Percentiles rank a stretch among this genome's conserved stretches.
phyloP scores from a whole-genome alignment of 2,113 vertebrate genomes.

The Raja brachyura region DNA sequence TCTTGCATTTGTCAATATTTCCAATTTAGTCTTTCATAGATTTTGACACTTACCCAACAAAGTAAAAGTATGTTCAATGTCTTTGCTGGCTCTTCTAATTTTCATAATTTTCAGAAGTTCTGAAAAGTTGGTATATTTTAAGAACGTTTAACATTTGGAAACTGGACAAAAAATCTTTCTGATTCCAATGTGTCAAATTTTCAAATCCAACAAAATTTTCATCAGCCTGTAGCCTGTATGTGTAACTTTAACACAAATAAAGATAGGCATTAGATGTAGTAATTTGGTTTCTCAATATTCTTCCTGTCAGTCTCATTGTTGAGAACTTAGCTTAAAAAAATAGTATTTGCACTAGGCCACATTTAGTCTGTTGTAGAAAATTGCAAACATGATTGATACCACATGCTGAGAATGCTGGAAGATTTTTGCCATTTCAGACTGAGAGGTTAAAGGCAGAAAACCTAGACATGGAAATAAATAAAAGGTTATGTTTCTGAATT shows the following conservation, averaged over 20 bases:
- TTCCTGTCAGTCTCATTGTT: slow-evolving; percentile 28
- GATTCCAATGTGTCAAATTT: not conserved
- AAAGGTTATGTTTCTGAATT: slow-evolving; percentile 36
- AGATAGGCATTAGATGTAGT: not conserved
- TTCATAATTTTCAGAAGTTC: not conserved
- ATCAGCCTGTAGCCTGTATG: not conserved
- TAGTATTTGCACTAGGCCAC: slow-evolving; percentile 20
- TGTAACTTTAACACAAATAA: slow-evolving; percentile 24
- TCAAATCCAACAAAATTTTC: slow-evolving; percentile 2
- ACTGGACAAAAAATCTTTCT: not conserved
- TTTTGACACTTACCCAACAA: not conserved
- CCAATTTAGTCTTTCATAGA: not conserved
- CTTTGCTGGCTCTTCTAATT: not conserved
- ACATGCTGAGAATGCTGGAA: slow-evolving; percentile 20
- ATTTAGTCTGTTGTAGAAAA: slow-evolving; percentile 33
- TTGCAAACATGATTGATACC: slow-evolving; percentile 35
- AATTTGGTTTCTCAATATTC: slow-evolving; percentile 20
- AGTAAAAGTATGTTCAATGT: not conserved
- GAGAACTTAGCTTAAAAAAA: not conserved
- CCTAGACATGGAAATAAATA: slow-evolving; percentile 35
- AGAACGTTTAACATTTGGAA: slow-evolving; percentile 16
- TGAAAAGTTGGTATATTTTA: not conserved
- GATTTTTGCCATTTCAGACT: slow-evolving; percentile 28
- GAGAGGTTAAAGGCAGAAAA: slow-evolving; percentile 13
- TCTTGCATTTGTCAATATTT: not conserved